Evolutionary conservation across 2,888 invertebrate genomes (phyloP).

Genomic region (Tinea semifulvella): DNA sequence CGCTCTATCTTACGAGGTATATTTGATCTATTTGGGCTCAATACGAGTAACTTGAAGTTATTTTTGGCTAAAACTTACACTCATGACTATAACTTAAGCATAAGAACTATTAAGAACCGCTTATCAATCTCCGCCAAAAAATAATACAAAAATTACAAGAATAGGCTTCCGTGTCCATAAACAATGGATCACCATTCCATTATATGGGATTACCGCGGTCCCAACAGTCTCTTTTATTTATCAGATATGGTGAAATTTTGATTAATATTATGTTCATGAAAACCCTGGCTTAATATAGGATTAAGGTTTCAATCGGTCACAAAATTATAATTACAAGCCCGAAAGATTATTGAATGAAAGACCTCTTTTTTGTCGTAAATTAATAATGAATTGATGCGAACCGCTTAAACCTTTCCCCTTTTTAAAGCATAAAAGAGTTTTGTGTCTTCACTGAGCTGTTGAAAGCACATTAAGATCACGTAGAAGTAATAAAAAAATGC

Average conservation of each 20-base stretch:
- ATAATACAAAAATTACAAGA: too few species aligned
- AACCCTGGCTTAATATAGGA: neutral
- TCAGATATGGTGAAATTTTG: conserved; percentile 2
- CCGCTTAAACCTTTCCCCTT: neutral
- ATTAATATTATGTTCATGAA: conserved; percentile 5
- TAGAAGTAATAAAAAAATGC: conserved; percentile 3
- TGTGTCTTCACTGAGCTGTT: neutral
- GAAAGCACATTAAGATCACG: conserved; percentile 10
- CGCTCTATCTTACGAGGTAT: too few species aligned
- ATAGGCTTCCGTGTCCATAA: conserved; percentile 17
- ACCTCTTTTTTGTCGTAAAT: too few species aligned
- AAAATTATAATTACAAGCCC: neutral
- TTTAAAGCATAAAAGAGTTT: neutral
- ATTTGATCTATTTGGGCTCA: too few species aligned
- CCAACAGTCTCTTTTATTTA: neutral
- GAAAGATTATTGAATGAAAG: too few species aligned
- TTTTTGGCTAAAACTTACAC: too few species aligned
- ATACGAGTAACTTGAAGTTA: too few species aligned
- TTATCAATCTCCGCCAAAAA: too few species aligned
- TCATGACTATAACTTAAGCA: too few species aligned
- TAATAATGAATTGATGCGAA: neutral
- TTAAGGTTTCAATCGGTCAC: neutral
- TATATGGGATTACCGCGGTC: conserved; percentile 23
- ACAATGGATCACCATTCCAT: conserved; percentile 26
- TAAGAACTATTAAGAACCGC: too few species aligned